Conservation (phyloP, 1,140 invertebrate genomes). For the Bursaphelenchus mucronatus region DNA sequence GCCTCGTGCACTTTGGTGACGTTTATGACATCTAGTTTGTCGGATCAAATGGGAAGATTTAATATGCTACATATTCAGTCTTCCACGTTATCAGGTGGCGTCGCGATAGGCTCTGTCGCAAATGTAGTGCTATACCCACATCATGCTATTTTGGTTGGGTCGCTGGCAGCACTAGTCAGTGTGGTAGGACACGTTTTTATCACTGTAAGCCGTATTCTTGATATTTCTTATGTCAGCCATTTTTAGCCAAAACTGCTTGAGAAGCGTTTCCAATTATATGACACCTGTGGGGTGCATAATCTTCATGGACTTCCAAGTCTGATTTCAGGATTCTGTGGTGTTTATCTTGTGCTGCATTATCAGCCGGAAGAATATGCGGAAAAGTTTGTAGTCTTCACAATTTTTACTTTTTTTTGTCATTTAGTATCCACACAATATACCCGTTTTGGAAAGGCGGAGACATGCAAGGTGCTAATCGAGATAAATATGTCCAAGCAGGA, state of each 20-base stretch:
- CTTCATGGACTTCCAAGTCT: slow-evolving; percentile 65
- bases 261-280: slow-evolving; percentile 58
- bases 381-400: slow-evolving; percentile 23
- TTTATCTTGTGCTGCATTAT: slow-evolving; percentile 53
- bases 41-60: slow-evolving; percentile 55
- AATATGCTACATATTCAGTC: slow-evolving; percentile 62
- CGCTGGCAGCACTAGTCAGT: slow-evolving; percentile 74
- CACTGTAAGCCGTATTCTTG: slow-evolving; percentile 25
- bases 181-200: slow-evolving; percentile 63
- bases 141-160: slow-evolving; percentile 78
- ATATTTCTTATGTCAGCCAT: not conserved
- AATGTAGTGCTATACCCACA: slow-evolving; percentile 76
- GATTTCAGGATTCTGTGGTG: slow-evolving; percentile 60
- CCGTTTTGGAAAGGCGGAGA: slow-evolving; percentile 63
- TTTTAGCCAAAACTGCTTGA: slow-evolving; percentile 32
- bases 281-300: slow-evolving; percentile 65
- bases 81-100: slow-evolving; percentile 66
- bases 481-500: slow-evolving; percentile 70
- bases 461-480: slow-evolving; percentile 66
- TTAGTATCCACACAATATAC: slow-evolving; percentile 65
- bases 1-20: slow-evolving; percentile 63
- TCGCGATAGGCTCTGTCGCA: slow-evolving; percentile 67
- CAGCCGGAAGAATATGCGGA: slow-evolving; percentile 52
- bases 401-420: slow-evolving; percentile 20
- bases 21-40: slow-evolving; percentile 63